Evolutionary conservation across 1,140 invertebrate species (phyloP).

Genomic region (Bombus turneri): DNA sequence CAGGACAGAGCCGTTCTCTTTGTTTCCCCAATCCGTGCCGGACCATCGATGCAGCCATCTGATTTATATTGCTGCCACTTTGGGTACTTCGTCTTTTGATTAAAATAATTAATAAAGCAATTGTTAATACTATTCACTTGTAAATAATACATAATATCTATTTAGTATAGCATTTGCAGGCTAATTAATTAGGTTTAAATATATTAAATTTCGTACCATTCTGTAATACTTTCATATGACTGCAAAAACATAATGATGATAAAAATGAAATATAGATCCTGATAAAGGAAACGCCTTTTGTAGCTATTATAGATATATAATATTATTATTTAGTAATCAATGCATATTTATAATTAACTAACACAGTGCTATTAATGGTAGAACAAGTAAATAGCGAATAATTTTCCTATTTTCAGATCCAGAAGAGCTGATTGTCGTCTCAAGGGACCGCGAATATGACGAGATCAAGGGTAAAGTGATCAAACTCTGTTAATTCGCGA

Average conservation of each 20-base stretch:
- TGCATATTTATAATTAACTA: too few species aligned
- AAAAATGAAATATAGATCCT: too few species aligned
- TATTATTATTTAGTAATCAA: too few species aligned
- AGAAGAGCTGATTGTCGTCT: conserved; percentile 84
- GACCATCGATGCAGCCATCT: conserved; percentile 90
- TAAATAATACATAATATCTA: background rate
- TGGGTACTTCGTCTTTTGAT: conserved; percentile 65
- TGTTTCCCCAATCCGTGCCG: conserved; percentile 87
- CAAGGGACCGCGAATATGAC: conserved; percentile 84
- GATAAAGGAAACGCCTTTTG: too few species aligned
- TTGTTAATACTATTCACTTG: background rate
- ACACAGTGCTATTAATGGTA: too few species aligned
- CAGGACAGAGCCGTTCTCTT: conserved; percentile 86
- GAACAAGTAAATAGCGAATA: background rate
- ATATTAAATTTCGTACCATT: too few species aligned
- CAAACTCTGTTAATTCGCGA: background rate
- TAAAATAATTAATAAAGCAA: background rate
- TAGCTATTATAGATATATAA: too few species aligned
- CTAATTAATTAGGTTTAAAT: too few species aligned
- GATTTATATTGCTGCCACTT: conserved; percentile 89
- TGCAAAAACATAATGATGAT: too few species aligned
- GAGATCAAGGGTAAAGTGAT: conserved; percentile 81
- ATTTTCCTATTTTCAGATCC: conserved; percentile 83
- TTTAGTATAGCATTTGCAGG: too few species aligned
- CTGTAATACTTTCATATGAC: too few species aligned